Percentiles rank a stretch among this genome's conserved stretches.
These are phyloP conservation scores for Bedellia somnulentella DNA, from an alignment of 2,888 invertebrate genomes.

Conservation along the genomic window DNA sequence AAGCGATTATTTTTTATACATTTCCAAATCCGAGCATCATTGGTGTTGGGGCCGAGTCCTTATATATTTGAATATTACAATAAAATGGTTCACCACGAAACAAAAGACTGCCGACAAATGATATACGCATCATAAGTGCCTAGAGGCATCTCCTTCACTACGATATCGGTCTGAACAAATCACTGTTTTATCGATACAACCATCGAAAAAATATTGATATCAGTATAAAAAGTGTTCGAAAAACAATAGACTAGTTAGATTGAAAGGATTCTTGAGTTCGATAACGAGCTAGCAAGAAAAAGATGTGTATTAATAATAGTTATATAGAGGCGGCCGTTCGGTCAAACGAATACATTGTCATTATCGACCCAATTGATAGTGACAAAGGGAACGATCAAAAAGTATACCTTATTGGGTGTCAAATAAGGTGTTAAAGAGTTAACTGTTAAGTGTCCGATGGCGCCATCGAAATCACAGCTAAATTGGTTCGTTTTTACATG, in stretches of 20 bases:
- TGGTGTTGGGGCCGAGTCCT: too few relatives aligned
- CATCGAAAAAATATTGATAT: slow-evolving; percentile 58
- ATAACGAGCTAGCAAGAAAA: slow-evolving; percentile 40
- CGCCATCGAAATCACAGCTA: slow-evolving; percentile 10
- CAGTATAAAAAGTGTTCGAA: slow-evolving; percentile 52
- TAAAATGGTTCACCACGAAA: slow-evolving; percentile 21
- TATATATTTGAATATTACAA: not conserved
- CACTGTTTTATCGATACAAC: slow-evolving; percentile 50
- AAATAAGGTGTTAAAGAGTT: too few relatives aligned
- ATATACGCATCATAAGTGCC: slow-evolving; percentile 44
- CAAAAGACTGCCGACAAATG: slow-evolving; percentile 42
- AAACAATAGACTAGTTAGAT: slow-evolving; percentile 57
- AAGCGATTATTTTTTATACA: too few relatives aligned
- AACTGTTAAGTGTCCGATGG: slow-evolving; percentile 6
- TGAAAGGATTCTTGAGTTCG: slow-evolving; percentile 51
- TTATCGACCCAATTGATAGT: slow-evolving; percentile 15
- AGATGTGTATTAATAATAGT: slow-evolving; percentile 54
- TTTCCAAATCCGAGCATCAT: too few relatives aligned
- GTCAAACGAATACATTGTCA: slow-evolving; percentile 16
- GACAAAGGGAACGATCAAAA: not conserved
- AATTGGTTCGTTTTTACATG: slow-evolving; percentile 9
- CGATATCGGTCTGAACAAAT: slow-evolving; percentile 54
- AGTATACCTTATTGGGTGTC: not conserved
- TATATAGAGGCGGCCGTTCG: slow-evolving; percentile 21
- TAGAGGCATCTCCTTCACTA: slow-evolving; percentile 31